Percentiles rank a stretch among this genome's conserved stretches.
Conservation (phyloP, 2,113 vertebrate genomes). For the Centropus unirufus region DNA sequence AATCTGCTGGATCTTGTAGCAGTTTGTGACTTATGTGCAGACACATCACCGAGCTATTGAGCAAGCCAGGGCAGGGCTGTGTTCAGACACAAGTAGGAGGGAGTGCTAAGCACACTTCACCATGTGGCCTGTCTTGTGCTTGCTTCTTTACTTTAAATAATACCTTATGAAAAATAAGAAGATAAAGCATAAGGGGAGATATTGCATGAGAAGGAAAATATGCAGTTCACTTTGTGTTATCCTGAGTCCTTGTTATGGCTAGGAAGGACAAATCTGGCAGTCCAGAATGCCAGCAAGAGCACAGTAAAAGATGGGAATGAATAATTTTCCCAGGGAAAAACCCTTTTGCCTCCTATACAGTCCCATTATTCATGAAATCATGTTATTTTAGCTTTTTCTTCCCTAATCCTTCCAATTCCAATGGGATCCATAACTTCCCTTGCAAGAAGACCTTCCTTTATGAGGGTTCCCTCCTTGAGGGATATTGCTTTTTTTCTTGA, state of each 20-base stretch:
- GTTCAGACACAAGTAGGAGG: background rate
- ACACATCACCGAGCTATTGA: background rate
- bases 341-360: background rate
- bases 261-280: background rate
- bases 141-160: background rate
- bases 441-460: background rate
- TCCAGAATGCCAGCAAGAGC: background rate
- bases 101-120: background rate
- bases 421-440: background rate
- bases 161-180: background rate
- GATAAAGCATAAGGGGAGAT: background rate
- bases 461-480: background rate
- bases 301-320: background rate
- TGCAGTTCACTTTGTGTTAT: background rate
- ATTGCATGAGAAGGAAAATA: background rate
- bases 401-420: background rate
- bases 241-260: background rate
- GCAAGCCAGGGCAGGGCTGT: background rate
- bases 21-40: background rate
- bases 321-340: background rate
- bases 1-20: background rate
- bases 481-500: background rate
- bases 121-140: background rate
- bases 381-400: background rate
- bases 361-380: background rate